These are phyloP conservation scores for Petrophora chlorosata DNA, from an alignment of 2,888 invertebrate genomes.

Conservation along the genomic window DNA sequence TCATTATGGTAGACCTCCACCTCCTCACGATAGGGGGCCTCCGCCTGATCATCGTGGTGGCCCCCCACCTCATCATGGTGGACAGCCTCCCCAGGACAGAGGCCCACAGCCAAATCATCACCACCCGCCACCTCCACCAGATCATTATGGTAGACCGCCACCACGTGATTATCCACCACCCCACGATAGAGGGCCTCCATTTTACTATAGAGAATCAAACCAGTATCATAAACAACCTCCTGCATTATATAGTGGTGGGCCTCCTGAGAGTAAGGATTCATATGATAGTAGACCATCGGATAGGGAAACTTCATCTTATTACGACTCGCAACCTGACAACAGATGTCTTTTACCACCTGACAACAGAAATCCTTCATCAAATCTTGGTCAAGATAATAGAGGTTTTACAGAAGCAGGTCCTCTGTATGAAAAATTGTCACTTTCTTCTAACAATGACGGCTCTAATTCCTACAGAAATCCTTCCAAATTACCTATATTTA, in stretches of 20 bases:
- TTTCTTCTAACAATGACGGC: neutral
- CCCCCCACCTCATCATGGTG: constrained; percentile 10
- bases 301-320: neutral
- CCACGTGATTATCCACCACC: constrained; percentile 31
- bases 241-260: constrained; percentile 10
- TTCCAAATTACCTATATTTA: constrained; percentile 2
- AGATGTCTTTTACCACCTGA: neutral
- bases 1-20: too few relatives aligned
- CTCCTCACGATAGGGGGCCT: constrained; percentile 21
- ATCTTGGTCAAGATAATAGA: neutral
- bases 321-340: too few relatives aligned
- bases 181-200: constrained; percentile 14
- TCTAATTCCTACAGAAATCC: neutral
- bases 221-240: constrained; percentile 1
- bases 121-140: constrained; percentile 16
- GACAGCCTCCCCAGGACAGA: constrained; percentile 12
- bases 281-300: neutral
- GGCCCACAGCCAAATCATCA: neutral
- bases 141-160: constrained; percentile 21
- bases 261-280: constrained; percentile 16
- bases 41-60: too few relatives aligned
- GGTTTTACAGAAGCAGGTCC: constrained; percentile 6
- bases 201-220: constrained; percentile 1
- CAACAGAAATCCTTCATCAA: constrained; percentile 8
- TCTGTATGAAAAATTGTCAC: constrained; percentile 6